Evolutionary conservation across 1,140 invertebrate species (phyloP), one percentile per base, ranked within the genome.

Genomic region (Pygmarrhopalites habei): DNA sequence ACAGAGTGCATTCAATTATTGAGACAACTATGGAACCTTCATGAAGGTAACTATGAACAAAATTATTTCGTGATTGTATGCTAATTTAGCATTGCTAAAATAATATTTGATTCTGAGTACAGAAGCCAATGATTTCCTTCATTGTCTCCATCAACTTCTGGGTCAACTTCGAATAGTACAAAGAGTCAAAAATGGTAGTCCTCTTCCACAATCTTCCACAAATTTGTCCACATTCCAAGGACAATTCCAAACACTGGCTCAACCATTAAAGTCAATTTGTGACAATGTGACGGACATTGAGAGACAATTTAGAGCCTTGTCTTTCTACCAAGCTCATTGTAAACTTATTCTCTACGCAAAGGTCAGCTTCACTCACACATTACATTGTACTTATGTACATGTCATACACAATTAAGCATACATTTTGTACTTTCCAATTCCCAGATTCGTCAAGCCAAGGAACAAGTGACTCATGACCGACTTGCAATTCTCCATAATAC

Each of bases 1-100:
- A n/a, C n/a, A n/a, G 68, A 70, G 49, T 66, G 65, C 46, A 62
- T 67, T 44, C 68, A 70, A 41, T 28, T 70, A 0, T 44, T 70
- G 1, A 49, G 65, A 12, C 65, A 64, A 26, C 35, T 70, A 10
- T 70, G 68, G 68, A 70, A 62, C 19, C 43, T 67, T 28, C 68
- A 67, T 32, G 68, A 70, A 30, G n/a, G n/a, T n/a, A n/a, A n/a
- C n/a, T n/a, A n/a, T n/a, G n/a, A n/a, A n/a, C n/a, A n/a, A n/a
- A n/a, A n/a, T n/a, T n/a, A n/a, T n/a, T n/a, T n/a, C n/a, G n/a
- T n/a, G n/a, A n/a, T n/a, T n/a, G n/a, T n/a, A n/a, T n/a, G n/a
- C n/a, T n/a, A n/a, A n/a, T n/a, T n/a, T n/a, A n/a, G n/a, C n/a
- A n/a, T n/a, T n/a, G n/a, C n/a, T n/a, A n/a, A n/a, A n/a, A n/a